Percentiles rank a stretch among this genome's conserved stretches.
Evolutionary conservation across 2,888 invertebrate species (phyloP).

Genomic region (Hanleya hanleyi): DNA sequence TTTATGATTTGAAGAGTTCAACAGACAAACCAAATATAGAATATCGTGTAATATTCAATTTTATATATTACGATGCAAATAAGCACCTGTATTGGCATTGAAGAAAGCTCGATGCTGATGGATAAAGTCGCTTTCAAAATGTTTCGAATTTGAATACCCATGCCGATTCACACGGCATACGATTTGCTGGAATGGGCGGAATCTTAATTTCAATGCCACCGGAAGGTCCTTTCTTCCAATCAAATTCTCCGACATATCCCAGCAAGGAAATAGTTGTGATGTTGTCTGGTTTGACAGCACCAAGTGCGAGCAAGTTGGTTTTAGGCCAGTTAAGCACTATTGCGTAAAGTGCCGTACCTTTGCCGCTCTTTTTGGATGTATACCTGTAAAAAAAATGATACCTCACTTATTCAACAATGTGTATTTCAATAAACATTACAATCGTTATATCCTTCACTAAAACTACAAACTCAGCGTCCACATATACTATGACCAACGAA

Average conservation of each 20-base stretch:
- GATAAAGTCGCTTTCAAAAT: too few relatives aligned
- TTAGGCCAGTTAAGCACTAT: conserved; percentile 82
- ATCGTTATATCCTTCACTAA: too few relatives aligned
- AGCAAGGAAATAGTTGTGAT: conserved; percentile 74
- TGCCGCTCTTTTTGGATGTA: conserved; percentile 48
- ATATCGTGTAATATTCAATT: too few relatives aligned
- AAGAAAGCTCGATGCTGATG: too few relatives aligned
- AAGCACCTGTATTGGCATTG: too few relatives aligned
- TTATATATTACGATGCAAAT: too few relatives aligned
- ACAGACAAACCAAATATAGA: too few relatives aligned
- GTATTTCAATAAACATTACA: too few relatives aligned
- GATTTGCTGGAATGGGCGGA: conserved; percentile 47
- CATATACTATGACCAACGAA: too few relatives aligned
- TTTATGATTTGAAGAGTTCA: too few relatives aligned
- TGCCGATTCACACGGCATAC: conserved; percentile 51
- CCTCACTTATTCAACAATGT: too few relatives aligned
- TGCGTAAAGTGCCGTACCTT: conserved; percentile 78
- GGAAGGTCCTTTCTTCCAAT: conserved; percentile 24
- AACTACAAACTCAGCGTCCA: too few relatives aligned
- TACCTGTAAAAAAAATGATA: conserved; percentile 59
- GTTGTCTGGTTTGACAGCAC: conserved; percentile 69
- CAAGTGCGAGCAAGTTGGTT: conserved; percentile 76
- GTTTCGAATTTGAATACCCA: conserved; percentile 57
- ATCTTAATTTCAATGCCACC: conserved; percentile 50
- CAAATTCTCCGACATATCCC: conserved; percentile 70